Evolutionary conservation across 2,888 invertebrate species (phyloP).

Genomic region (Chamaedrilus cognettii): DNA sequence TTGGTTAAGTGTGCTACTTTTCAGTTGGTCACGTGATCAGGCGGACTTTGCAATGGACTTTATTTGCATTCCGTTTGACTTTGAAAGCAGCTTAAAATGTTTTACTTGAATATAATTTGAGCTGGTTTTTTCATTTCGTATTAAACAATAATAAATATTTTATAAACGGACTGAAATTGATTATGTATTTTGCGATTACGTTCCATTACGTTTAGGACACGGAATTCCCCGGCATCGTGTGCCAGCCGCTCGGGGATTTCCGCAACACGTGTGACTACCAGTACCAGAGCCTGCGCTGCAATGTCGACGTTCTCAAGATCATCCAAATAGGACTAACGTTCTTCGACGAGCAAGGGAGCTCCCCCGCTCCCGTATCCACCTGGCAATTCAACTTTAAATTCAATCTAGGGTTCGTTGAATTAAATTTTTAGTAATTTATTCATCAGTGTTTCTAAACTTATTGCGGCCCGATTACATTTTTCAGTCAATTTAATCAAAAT

Average conservation of each 20-base stretch:
- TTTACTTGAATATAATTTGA: too few relatives aligned
- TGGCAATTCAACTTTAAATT: constrained; percentile 99
- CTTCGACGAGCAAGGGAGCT: constrained; percentile 95
- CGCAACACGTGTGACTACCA: constrained; percentile 63
- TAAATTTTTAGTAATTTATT: not conserved
- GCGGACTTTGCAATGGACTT: too few relatives aligned
- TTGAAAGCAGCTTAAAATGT: too few relatives aligned
- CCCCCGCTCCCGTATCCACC: constrained; percentile 74
- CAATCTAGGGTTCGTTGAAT: constrained; percentile 80
- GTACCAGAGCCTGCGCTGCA: constrained; percentile 91
- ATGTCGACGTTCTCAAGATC: constrained; percentile 95
- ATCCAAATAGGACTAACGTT: constrained; percentile 93
- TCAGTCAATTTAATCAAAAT: too few relatives aligned
- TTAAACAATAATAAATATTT: too few relatives aligned
- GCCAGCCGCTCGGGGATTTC: constrained; percentile 85
- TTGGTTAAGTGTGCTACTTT: too few relatives aligned
- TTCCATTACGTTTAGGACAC: constrained; percentile 74
- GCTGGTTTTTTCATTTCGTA: too few relatives aligned
- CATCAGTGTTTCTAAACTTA: not conserved
- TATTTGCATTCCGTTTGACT: too few relatives aligned
- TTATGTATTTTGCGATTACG: not conserved
- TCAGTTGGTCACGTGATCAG: too few relatives aligned
- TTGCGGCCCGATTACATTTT: too few relatives aligned
- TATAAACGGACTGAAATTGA: too few relatives aligned
- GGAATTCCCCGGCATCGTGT: constrained; percentile 98